These are phyloP conservation scores for Buphagus erythrorhynchus DNA, from an alignment of 2,797 vertebrate genomes.

Conservation along the genomic window DNA sequence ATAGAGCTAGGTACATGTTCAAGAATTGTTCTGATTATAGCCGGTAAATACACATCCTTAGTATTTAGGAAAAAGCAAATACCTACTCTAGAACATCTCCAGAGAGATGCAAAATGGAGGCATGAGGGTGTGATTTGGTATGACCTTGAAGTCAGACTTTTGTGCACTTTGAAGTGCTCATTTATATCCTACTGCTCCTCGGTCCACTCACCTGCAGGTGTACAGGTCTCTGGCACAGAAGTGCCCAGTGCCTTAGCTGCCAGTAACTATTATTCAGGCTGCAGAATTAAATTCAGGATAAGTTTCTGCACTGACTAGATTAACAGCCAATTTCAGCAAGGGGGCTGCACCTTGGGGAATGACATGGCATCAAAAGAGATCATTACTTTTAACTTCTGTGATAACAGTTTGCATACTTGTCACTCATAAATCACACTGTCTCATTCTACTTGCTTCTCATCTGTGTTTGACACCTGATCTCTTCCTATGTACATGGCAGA, in stretches of 20 bases:
- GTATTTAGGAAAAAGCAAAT: background rate
- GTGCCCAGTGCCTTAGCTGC: background rate
- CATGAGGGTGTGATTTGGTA: background rate
- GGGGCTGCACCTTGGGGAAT: background rate
- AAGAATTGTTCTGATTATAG: background rate
- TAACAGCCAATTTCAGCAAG: background rate
- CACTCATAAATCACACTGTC: conserved; percentile 13
- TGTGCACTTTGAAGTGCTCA: background rate
- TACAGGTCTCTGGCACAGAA: background rate
- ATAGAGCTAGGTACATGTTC: background rate
- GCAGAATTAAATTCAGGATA: background rate
- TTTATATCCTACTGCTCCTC: background rate
- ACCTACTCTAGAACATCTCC: background rate
- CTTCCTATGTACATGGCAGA: background rate
- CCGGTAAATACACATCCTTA: background rate
- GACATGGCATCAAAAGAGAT: background rate
- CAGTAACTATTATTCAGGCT: background rate
- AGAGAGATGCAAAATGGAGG: background rate
- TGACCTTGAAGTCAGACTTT: background rate
- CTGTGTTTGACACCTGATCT: background rate
- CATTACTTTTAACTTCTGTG: background rate
- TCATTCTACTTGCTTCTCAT: background rate
- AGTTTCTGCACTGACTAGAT: background rate
- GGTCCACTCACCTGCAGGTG: fast-evolving
- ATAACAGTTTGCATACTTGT: conserved; percentile 39